Evolutionary conservation across 1,140 invertebrate genomes (phyloP).

Genomic region (Laodelphax striatellus): DNA sequence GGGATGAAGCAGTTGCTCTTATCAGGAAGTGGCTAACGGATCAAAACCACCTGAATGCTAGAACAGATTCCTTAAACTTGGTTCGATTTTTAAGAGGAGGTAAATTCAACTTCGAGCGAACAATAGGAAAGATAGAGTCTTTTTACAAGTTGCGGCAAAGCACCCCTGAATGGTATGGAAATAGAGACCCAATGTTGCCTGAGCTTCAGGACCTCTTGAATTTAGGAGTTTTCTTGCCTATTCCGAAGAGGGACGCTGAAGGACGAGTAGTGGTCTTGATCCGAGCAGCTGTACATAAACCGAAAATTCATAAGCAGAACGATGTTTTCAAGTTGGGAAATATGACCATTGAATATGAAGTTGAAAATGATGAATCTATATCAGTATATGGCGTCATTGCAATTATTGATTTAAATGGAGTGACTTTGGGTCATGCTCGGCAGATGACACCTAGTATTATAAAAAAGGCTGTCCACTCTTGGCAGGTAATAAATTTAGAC

Average conservation of each 20-base stretch:
- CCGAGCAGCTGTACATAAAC: conserved; percentile 41
- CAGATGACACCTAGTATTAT: conserved; percentile 44
- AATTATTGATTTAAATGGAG: conserved; percentile 45
- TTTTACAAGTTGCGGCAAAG: conserved; percentile 41
- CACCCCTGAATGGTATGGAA: conserved; percentile 44
- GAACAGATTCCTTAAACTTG: conserved; percentile 16
- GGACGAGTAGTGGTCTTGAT: conserved; percentile 43
- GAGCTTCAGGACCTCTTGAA: conserved; percentile 42
- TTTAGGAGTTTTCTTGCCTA: conserved; percentile 44
- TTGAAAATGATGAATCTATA: conserved; percentile 34
- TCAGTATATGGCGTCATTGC: conserved; percentile 45
- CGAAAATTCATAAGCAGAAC: conserved; percentile 38
- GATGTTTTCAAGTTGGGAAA: conserved; percentile 46
- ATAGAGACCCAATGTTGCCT: conserved; percentile 43
- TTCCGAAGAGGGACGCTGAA: conserved; percentile 37
- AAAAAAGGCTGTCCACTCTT: conserved; percentile 44
- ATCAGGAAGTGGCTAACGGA: conserved; percentile 1
- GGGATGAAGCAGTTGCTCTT: not conserved
- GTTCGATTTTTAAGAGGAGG: conserved; percentile 43
- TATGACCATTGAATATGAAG: conserved; percentile 34
- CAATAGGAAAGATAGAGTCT: conserved; percentile 43
- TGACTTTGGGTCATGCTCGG: conserved; percentile 43
- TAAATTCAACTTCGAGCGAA: conserved; percentile 44
- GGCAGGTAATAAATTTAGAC: conserved; percentile 35
- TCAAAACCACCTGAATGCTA: not conserved